phyloP scores from a whole-genome alignment of 2,113 vertebrate species.

The Fulica atra region DNA sequence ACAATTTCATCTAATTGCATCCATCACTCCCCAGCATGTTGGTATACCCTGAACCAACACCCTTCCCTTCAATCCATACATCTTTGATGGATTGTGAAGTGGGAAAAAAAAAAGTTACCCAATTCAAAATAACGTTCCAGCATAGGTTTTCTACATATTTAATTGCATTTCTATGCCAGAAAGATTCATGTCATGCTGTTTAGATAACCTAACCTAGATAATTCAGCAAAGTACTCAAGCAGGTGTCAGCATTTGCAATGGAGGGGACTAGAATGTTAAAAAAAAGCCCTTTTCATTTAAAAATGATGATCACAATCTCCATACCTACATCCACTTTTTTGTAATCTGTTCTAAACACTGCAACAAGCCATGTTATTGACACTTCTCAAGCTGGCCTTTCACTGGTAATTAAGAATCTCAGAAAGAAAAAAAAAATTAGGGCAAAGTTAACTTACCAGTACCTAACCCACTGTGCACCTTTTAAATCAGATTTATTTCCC shows the following conservation, averaged over 20 bases:
- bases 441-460: constrained; percentile 74
- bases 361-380: constrained; percentile 60
- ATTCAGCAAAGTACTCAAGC: neutral
- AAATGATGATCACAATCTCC: neutral
- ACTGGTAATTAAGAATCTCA: constrained; percentile 71
- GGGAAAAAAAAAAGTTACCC: neutral
- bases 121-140: neutral
- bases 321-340: neutral
- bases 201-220: neutral
- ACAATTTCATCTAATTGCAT: neutral
- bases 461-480: constrained; percentile 73
- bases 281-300: neutral
- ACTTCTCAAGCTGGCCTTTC: constrained; percentile 68
- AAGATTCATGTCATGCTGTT: neutral
- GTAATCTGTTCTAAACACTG: neutral
- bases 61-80: neutral
- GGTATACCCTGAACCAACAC: neutral
- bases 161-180: neutral
- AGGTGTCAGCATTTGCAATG: neutral
- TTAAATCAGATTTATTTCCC: constrained; percentile 59
- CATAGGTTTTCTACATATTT: neutral
- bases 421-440: constrained; percentile 68
- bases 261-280: neutral
- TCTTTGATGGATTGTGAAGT: neutral
- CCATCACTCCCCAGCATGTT: neutral